These are phyloP conservation scores for Schizaphis graminum DNA, from an alignment of 2,888 invertebrate species.

Conservation along the genomic window DNA sequence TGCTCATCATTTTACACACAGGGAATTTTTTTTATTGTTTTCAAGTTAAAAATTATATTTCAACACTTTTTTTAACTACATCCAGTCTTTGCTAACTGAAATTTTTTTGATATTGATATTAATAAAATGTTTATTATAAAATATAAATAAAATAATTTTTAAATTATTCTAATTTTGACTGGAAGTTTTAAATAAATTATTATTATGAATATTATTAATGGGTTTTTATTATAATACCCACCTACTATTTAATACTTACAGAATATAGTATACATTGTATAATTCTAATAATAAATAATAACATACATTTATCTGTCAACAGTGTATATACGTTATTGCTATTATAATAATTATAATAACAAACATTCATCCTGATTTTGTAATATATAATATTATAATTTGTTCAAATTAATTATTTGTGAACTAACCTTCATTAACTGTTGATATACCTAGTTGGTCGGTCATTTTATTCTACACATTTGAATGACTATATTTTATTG, in stretches of 20 bases:
- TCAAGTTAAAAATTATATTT: background rate
- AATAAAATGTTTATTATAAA: background rate
- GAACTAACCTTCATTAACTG: conserved; percentile 31
- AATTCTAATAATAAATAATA: background rate
- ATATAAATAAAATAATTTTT: background rate
- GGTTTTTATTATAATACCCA: background rate
- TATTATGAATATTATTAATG: background rate
- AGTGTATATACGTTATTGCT: background rate
- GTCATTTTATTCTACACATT: conserved; percentile 25
- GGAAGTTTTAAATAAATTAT: conserved; percentile 4
- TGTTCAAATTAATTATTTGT: conserved; percentile 30
- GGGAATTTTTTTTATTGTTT: background rate
- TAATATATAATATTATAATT: conserved; percentile 13
- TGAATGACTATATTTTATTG: background rate
- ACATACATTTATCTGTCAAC: background rate
- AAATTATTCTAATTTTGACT: background rate
- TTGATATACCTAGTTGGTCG: background rate
- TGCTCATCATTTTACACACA: too few species aligned
- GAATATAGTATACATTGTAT: background rate
- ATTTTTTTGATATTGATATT: background rate
- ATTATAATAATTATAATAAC: background rate
- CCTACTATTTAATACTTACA: background rate
- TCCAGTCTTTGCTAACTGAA: background rate
- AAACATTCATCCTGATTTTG: background rate
- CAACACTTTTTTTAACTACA: background rate